Evolutionary conservation across 2,888 invertebrate species (phyloP), one percentile per base, ranked within the genome.

Genomic region (Apeira syringaria): DNA sequence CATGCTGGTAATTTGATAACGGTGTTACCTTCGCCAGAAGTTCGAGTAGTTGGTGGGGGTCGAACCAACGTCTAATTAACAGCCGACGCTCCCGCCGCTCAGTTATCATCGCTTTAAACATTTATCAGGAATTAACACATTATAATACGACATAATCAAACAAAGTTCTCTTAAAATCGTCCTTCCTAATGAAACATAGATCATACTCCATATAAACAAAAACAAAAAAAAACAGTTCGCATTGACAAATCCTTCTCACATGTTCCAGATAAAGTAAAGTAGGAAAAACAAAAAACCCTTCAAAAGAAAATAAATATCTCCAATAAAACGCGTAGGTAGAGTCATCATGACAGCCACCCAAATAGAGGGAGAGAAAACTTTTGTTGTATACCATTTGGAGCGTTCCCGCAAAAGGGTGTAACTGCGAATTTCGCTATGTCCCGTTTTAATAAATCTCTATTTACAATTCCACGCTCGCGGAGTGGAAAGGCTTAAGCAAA

Each of bases 381-480:
- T 64, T 64, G 58, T 59, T 53, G 52, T 58, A 56, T 43, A 60
- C 68, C 68, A 64, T 65, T 67, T 58, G 45, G 55, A 61, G 54
- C 61, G 60, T 58, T 62, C 56, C 64, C 61, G 56, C 61, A 68
- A 64, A 65, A 68, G 71, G 69, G 73, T 74, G 74, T 79, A 79
- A 74, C 68, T 59, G 69, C 57, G 74, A 78, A 74, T 74, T 74
- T 74, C 69, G 69, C 75, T 64, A 64, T 77, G 78, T 77, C 80
- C 79, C 80, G 80, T 82, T 84, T 82, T 83, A 84, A 87, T 88
- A 88, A 88, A 88, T 87, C 87, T 88, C 80, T 85, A 86, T 88
- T 87, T 84, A 80, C 82, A 78, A 79, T 79, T 80, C 80, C 65
- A 67, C 71, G 74, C 78, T 70, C 77, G 76, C 72, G 70, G 80